Evolutionary conservation across 1,140 invertebrate species (phyloP).

Genomic region (Belonocnema kinseyi): DNA sequence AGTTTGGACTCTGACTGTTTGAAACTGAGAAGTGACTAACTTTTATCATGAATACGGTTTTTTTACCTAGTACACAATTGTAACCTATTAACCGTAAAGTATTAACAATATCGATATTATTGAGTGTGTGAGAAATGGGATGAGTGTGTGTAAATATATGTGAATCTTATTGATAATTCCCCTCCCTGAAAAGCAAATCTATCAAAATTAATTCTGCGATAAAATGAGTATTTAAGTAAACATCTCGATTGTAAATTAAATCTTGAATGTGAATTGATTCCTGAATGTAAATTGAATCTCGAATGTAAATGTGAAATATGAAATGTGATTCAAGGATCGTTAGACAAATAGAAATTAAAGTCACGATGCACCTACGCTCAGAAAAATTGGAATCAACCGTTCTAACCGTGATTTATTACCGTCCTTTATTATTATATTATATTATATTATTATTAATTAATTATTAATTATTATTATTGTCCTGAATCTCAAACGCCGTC

Average conservation of each 20-base stretch:
- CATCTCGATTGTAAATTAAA: background rate
- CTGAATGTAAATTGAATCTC: background rate
- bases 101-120: constrained; percentile 48
- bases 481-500: constrained; percentile 13
- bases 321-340: no score
- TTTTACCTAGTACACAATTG: constrained; percentile 36
- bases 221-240: background rate
- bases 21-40: background rate
- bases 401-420: background rate
- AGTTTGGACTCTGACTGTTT: background rate
- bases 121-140: constrained; percentile 15
- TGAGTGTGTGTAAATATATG: constrained; percentile 15
- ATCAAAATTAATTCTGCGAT: background rate
- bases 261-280: background rate
- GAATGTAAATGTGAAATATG: no score
- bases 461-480: constrained; percentile 7
- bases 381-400: no score
- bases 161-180: constrained; percentile 23
- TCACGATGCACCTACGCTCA: no score
- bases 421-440: background rate
- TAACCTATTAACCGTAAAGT: constrained; percentile 48
- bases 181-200: background rate
- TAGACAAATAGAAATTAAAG: no score
- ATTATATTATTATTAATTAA: background rate
- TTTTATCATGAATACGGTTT: constrained; percentile 23